Base-by-base conservation (phyloP, 2,888 invertebrate genomes). In the Adineta ricciae region DNA sequence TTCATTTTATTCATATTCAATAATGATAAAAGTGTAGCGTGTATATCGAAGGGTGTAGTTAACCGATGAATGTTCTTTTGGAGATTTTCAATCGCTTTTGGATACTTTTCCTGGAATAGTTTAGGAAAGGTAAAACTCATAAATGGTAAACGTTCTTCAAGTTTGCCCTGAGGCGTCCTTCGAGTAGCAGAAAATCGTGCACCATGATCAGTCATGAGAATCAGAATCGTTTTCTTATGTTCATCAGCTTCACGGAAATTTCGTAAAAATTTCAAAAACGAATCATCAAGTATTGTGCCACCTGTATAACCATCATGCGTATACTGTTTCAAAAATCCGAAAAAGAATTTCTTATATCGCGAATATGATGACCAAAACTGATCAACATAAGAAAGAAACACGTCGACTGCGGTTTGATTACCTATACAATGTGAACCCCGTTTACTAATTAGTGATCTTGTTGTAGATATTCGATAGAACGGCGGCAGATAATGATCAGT, bases 91-190 rank as follows among this genome's bases (percentile, higher is more conserved):
- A 93, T 92, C 0, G 94, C 93, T 9, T 91, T 86, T 2, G 92
- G 92, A 89, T 93, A 94, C 84, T 91, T 92, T 21, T 92, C 89
- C 86, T 91, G 91, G 90, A 95, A 94, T 92, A 94, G 93, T 24
- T 92, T 89, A 0, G 96, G 96, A 86, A 95, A 90, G 5, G 93
- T 90, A 1, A 95, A 90, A 88, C 94, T 93, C 54, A 95, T 92
- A 87, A 95, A 93, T 0, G 97, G 96, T 85, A 96, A 92, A 83
- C 96, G 93, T 89, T 95, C 96, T 90, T 97, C 96, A 89, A 96
- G 92, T 89, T 90, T 89, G 0, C 91, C 92, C 52, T 96, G 95
- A 90, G 94, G 94, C 0, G 96, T 96, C 87, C 92, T 92, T 21
- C 95, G 92, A 87, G 95, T 95, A 14, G 92, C 92, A 3, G 96